Evolutionary conservation across 2,888 invertebrate species (phyloP).

Genomic region (Uropetala carovei): DNA sequence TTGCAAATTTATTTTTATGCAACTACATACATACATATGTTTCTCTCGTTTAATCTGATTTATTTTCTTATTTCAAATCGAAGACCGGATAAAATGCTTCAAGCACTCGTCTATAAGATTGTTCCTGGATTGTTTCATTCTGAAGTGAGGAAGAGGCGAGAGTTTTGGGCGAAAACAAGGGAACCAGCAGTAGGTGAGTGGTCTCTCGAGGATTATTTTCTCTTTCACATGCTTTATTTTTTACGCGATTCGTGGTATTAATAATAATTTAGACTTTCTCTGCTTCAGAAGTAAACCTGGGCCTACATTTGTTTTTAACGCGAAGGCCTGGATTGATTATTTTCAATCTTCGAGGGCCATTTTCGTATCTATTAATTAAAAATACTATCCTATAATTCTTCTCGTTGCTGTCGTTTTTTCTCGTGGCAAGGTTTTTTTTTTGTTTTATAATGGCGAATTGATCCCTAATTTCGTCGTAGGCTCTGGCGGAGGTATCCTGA

Average conservation of each 20-base stretch:
- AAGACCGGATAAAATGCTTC: constrained; percentile 92
- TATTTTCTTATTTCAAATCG: constrained; percentile 66
- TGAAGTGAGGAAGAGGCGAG: constrained; percentile 91
- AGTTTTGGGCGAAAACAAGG: constrained; percentile 84
- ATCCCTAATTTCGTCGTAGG: neutral
- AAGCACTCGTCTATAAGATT: constrained; percentile 96
- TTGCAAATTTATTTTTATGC: neutral
- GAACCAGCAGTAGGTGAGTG: constrained; percentile 45
- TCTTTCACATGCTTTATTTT: too few relatives aligned
- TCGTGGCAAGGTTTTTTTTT: neutral
- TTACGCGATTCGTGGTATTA: neutral
- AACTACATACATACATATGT: neutral
- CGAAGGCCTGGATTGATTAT: neutral
- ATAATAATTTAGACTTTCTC: neutral
- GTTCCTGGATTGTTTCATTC: constrained; percentile 94
- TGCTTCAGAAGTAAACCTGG: neutral
- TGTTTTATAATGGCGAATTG: neutral
- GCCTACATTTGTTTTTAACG: neutral
- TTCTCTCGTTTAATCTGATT: neutral
- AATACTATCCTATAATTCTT: too few relatives aligned
- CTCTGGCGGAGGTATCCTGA: neutral
- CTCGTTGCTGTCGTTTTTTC: neutral
- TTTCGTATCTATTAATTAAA: too few relatives aligned
- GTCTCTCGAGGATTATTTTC: neutral
- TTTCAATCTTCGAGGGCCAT: too few relatives aligned